Evolutionary conservation across 2,113 vertebrate species (phyloP), one percentile per base, ranked within the genome.

Genomic region (Platysternon megacephalum): DNA sequence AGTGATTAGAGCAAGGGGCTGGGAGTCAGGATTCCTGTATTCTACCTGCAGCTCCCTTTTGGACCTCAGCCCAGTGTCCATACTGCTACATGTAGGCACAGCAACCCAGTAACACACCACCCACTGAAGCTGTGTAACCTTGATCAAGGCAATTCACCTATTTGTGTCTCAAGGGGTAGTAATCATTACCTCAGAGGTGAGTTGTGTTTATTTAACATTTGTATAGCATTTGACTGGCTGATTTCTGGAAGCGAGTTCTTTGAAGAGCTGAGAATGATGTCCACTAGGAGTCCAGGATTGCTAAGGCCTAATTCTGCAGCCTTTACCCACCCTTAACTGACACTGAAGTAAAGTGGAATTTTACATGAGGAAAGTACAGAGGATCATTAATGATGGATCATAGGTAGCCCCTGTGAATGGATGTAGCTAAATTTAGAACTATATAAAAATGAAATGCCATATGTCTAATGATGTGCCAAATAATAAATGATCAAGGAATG

Each of bases 131-230:
- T 92, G n/a, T 89, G 90, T 97, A 96, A 95, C 96, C 96, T 97
- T 96, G 97, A 97, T 97, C 97, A 97, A 95, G 94, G 85, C 96
- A 95, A 96, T 97, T 97, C 96, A 96, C 95, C 95, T 96, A 90
- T 83, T 82, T 97, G 92, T 96, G 96, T 96, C 96, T 97, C 94
- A 86, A 83, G 96, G 92, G 97, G 95, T 97, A 93, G 96, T 96
- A 44, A 46, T 78, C 6, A 42, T 78, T 97, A 97, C 91, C 89
- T 95, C 96, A 96, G 95, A 97, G 95, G 96, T 96, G 95, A 97
- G 95, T 96, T 96, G 96, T 97, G 89, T 97, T 97, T 97, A 97
- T 97, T 97, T 97, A 97, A 94, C 96, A 97, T 96, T 97, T 97
- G 96, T 93, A 97, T 96, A 96, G 96, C 93, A 88, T 97, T 97